A percentile compares a stretch with the other conserved stretches of the same genome.
phyloP scores from a whole-genome alignment of 2,888 invertebrate species.

The Pyrrhosoma nymphula region DNA sequence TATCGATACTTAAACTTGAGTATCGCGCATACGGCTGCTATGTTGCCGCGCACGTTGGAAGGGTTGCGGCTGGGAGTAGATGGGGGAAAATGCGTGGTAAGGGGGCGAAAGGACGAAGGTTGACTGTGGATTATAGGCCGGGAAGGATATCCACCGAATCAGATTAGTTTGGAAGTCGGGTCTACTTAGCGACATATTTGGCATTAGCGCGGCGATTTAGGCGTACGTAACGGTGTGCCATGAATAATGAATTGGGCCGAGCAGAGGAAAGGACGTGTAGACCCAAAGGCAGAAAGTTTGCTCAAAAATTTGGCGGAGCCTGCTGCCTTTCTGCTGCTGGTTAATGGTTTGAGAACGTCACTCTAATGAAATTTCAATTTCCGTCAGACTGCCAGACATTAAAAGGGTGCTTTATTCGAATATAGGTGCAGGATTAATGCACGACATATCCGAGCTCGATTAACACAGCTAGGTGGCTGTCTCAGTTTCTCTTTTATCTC shows the following conservation, averaged over 20 bases:
- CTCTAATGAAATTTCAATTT: neutral
- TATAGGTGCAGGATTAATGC: neutral
- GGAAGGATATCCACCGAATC: conserved; percentile 37
- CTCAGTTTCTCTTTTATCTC: no score
- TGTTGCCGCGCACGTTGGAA: no score
- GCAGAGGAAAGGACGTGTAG: neutral
- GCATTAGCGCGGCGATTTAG: neutral
- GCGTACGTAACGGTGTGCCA: neutral
- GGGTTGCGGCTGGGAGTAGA: no score
- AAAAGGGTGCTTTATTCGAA: neutral
- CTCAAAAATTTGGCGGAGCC: neutral
- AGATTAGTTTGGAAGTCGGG: conserved; percentile 16
- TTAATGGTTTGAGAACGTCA: neutral
- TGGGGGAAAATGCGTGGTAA: no score
- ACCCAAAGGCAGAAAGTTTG: neutral
- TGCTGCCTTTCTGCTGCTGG: neutral
- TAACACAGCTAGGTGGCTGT: no score
- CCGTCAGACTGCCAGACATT: neutral
- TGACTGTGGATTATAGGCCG: neutral
- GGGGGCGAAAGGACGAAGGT: no score
- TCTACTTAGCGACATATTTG: conserved; percentile 30
- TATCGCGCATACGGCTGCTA: no score
- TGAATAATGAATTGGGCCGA: neutral
- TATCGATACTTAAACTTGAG: no score
- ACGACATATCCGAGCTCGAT: no score